Evolutionary conservation across 2,888 invertebrate genomes (phyloP).

Genomic region (Conistra vaccinii): DNA sequence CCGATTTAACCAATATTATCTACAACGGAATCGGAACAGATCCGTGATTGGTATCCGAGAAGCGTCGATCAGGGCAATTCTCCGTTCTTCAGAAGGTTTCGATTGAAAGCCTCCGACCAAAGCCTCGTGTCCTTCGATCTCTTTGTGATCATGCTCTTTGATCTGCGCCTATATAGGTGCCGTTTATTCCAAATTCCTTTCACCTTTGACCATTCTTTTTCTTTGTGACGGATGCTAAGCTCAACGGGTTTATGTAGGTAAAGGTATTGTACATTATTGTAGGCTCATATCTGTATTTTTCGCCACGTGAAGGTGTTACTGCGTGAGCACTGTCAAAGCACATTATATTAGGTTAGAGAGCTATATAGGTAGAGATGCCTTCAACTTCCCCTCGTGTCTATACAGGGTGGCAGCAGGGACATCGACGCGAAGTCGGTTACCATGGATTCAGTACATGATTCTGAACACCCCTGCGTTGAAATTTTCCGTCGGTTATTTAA

Average conservation of each 20-base stretch:
- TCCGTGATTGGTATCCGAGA: conserved; percentile 61
- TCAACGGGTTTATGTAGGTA: conserved; percentile 21
- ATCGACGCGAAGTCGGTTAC: no score
- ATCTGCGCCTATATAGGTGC: conserved; percentile 73
- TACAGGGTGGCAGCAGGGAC: no score
- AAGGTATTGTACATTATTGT: conserved; percentile 4
- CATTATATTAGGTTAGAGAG: background rate
- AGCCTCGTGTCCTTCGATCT: conserved; percentile 71
- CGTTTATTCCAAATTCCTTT: conserved; percentile 78
- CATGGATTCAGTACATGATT: no score
- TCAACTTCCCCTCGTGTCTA: background rate
- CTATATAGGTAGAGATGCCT: background rate
- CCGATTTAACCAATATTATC: conserved; percentile 56
- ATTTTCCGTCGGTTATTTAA: no score
- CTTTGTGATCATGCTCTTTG: conserved; percentile 79
- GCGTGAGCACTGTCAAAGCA: background rate
- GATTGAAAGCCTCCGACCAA: conserved; percentile 62
- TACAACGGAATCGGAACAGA: conserved; percentile 48
- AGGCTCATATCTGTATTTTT: background rate
- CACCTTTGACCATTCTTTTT: conserved; percentile 80
- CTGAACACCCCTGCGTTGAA: no score
- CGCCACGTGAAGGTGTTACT: background rate
- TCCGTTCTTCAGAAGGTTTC: conserved; percentile 63
- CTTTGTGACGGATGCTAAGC: conserved; percentile 56
- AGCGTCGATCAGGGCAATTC: conserved; percentile 68